A percentile compares a stretch with the other conserved stretches of the same genome.
These are phyloP conservation scores for Euzophera pinguis DNA, from an alignment of 2,888 invertebrate species.

Conservation along the genomic window DNA sequence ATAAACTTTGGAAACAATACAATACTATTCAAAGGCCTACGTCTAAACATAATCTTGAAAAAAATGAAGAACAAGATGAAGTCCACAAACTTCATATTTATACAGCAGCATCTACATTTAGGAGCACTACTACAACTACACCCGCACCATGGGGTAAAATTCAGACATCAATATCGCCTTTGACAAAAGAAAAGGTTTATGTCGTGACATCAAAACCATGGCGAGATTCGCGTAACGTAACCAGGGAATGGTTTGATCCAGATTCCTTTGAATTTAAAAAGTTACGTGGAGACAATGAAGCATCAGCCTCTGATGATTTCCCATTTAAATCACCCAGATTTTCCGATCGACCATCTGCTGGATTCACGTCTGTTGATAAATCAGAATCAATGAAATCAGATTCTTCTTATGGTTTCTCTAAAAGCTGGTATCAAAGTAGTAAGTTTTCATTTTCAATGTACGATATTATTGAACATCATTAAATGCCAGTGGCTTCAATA, in stretches of 20 bases:
- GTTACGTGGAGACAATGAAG: slow-evolving; percentile 39
- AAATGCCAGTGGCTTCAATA: too few relatives aligned
- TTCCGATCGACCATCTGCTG: slow-evolving; percentile 78
- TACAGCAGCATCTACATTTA: slow-evolving; percentile 63
- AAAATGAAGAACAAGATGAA: slow-evolving; percentile 45
- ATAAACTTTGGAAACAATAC: slow-evolving; percentile 48
- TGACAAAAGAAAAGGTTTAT: slow-evolving; percentile 89
- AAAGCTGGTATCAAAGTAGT: slow-evolving; percentile 72
- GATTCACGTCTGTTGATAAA: slow-evolving; percentile 55
- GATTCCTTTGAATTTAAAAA: slow-evolving; percentile 59
- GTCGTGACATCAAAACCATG: slow-evolving; percentile 89
- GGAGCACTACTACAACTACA: slow-evolving; percentile 62
- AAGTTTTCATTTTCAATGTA: slow-evolving; percentile 31
- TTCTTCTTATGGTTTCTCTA: slow-evolving; percentile 59
- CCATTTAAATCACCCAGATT: slow-evolving; percentile 76
- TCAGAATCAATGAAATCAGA: slow-evolving; percentile 51
- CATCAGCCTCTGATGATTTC: slow-evolving; percentile 43
- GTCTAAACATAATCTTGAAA: slow-evolving; percentile 38
- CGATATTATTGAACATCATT: neutral
- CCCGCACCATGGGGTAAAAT: slow-evolving; percentile 83
- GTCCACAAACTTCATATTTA: slow-evolving; percentile 60
- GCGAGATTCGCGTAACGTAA: slow-evolving; percentile 45
- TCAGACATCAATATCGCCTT: slow-evolving; percentile 86
- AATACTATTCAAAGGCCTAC: slow-evolving; percentile 58
- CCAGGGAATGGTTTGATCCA: slow-evolving; percentile 50